These are phyloP conservation scores for Synergus japonicus DNA, from an alignment of 2,888 invertebrate species.

Conservation along the genomic window DNA sequence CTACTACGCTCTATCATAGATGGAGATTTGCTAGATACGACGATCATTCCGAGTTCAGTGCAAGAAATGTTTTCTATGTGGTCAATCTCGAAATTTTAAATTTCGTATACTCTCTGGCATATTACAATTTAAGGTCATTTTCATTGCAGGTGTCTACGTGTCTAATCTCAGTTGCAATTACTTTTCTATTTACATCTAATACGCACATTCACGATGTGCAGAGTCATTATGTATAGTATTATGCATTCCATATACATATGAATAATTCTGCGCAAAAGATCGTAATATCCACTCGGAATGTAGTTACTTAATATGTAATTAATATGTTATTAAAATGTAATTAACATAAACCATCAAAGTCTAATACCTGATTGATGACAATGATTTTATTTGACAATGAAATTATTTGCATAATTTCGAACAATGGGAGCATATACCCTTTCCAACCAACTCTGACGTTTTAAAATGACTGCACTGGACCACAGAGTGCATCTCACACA, in stretches of 20 bases:
- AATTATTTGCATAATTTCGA: not conserved
- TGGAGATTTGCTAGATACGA: slow-evolving; percentile 26
- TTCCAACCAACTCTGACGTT: not conserved
- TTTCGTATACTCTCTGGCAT: not conserved
- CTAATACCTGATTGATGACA: too few species aligned
- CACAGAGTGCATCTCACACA: slow-evolving; percentile 10
- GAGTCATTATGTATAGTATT: not conserved
- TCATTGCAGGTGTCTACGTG: not conserved
- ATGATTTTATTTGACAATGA: not conserved
- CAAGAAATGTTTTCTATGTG: not conserved
- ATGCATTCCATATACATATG: not conserved
- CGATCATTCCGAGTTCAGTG: slow-evolving; percentile 1
- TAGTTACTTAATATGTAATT: not conserved
- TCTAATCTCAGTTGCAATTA: slow-evolving; percentile 23
- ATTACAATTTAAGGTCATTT: not conserved
- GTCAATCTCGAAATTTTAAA: not conserved
- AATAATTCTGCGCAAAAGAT: not conserved
- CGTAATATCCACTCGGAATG: not conserved
- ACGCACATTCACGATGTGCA: not conserved
- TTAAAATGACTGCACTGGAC: slow-evolving; percentile 4
- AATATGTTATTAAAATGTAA: too few species aligned
- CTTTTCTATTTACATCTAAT: slow-evolving; percentile 4
- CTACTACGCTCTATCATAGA: slow-evolving; percentile 23
- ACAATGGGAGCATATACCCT: not conserved
- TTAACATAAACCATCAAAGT: too few species aligned